Conservation (phyloP, 2,113 vertebrate genomes). For the Alexandromys fortis region DNA sequence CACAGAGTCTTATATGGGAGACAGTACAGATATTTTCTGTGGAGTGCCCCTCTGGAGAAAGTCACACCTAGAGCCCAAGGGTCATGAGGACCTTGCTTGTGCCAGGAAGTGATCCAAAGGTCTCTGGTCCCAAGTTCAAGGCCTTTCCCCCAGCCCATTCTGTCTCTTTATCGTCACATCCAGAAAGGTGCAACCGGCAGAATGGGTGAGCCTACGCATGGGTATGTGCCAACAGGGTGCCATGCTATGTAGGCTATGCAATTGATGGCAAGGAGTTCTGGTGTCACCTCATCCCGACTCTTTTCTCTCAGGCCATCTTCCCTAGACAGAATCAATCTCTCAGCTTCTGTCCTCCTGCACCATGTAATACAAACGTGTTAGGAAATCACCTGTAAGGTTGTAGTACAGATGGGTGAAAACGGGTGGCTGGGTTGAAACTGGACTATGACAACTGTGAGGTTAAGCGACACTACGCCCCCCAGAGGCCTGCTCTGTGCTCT, state of each 20-base stretch:
- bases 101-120: not conserved
- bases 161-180: not conserved
- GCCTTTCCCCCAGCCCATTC: not conserved
- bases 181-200: not conserved
- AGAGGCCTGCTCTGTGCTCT: conserved; percentile 37
- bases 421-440: not conserved
- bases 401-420: conserved; percentile 48
- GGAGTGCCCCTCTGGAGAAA: accelerated
- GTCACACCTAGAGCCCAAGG: not conserved
- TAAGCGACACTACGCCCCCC: not conserved
- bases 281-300: not conserved
- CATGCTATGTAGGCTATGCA: accelerated
- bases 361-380: conserved; percentile 60
- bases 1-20: not conserved
- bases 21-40: not conserved
- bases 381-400: conserved; percentile 60
- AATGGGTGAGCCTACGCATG: accelerated
- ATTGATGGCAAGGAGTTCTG: not conserved
- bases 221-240: accelerated
- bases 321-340: conserved; percentile 51
- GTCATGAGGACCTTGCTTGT: not conserved
- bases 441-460: conserved; percentile 62
- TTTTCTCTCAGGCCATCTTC: not conserved
- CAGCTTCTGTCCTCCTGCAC: not conserved
- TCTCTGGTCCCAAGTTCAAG: not conserved